phyloP scores from a whole-genome alignment of 64 coral and sea anemone genomes.

The Actinia equina region DNA sequence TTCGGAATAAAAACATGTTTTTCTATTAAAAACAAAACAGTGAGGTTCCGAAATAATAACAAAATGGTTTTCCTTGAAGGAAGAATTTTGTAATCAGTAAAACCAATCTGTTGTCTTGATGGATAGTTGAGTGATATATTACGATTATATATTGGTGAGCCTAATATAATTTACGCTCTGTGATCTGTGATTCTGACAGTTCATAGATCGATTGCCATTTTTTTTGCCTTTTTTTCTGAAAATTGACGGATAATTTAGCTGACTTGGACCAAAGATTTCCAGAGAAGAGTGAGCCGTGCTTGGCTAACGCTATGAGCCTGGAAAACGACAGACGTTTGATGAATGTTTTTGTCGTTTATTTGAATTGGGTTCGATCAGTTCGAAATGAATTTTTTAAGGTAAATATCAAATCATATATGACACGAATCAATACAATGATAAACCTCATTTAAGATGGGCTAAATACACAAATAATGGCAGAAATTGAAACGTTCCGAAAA shows the following conservation, averaged over 20 bases:
- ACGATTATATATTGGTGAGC: neutral
- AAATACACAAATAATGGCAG: slow-evolving; percentile 2
- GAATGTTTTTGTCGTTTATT: slow-evolving; percentile 10
- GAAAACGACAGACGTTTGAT: neutral
- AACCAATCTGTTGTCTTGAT: neutral
- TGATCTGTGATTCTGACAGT: neutral
- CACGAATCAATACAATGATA: neutral
- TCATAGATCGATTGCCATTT: neutral
- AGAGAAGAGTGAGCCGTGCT: neutral
- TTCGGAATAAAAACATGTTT: neutral
- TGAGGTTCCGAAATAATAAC: neutral
- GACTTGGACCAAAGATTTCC: neutral
- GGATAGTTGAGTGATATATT: neutral
- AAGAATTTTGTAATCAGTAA: neutral
- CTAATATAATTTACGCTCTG: neutral
- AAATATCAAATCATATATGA: slow-evolving; percentile 18
- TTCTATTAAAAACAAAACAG: neutral
- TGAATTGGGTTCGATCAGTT: neutral
- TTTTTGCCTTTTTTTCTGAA: neutral
- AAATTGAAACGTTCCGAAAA: slow-evolving; percentile 34
- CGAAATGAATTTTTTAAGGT: slow-evolving; percentile 4
- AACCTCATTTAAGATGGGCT: neutral
- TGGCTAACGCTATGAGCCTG: neutral
- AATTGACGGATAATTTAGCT: neutral
- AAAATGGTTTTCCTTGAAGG: neutral